These are phyloP conservation scores for Drosophila histrio DNA, from an alignment of 2,888 invertebrate species.

Conservation along the genomic window DNA sequence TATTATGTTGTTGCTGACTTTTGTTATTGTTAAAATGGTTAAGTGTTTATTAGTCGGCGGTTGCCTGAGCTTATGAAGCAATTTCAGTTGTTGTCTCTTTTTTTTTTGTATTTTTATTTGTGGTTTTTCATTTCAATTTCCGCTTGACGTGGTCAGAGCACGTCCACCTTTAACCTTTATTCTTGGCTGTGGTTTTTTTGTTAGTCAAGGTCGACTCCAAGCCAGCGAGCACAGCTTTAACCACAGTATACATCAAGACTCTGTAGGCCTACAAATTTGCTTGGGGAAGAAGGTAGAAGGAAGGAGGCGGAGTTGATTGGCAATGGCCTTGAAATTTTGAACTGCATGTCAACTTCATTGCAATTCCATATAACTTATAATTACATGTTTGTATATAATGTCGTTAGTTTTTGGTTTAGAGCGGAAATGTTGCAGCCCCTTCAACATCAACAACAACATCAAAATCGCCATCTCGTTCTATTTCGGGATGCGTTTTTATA, in stretches of 20 bases:
- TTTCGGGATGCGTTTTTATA: conserved; percentile 39
- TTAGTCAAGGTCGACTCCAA: conserved; percentile 26
- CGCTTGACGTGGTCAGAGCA: conserved; percentile 30
- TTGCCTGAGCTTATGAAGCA: conserved; percentile 12
- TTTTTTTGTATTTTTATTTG: neutral
- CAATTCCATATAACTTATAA: neutral
- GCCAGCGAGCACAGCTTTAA: conserved; percentile 1
- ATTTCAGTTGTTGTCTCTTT: conserved; percentile 21
- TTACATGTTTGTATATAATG: too few species aligned
- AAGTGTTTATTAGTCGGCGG: conserved; percentile 20
- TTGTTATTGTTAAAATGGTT: conserved; percentile 15
- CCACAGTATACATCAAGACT: neutral
- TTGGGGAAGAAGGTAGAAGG: neutral
- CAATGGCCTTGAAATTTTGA: conserved; percentile 52
- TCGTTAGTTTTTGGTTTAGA: conserved; percentile 1
- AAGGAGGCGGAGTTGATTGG: conserved; percentile 11
- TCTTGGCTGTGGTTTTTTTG: conserved; percentile 18
- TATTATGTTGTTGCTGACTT: neutral
- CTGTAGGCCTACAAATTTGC: conserved; percentile 11
- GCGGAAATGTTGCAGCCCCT: conserved; percentile 24
- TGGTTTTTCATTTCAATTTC: conserved; percentile 37
- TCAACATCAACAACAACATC: neutral
- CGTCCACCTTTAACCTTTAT: conserved; percentile 52
- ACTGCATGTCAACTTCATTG: neutral
- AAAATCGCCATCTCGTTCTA: conserved; percentile 13